These are phyloP conservation scores for Cichlasoma orientale DNA, from an alignment of 2,797 vertebrate genomes.

Conservation along the genomic window DNA sequence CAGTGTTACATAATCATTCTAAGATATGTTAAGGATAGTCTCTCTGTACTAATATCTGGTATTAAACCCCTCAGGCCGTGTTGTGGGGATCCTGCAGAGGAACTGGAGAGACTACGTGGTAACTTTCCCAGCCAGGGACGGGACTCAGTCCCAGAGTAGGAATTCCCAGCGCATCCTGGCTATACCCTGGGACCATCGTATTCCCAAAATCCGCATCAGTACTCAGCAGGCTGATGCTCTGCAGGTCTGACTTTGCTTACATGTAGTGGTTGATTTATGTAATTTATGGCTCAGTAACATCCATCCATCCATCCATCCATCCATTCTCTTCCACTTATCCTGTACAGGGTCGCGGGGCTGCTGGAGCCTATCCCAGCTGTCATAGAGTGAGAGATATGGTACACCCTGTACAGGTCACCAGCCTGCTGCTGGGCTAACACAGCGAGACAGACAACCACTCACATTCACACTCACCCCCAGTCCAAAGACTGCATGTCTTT, in stretches of 20 bases:
- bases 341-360: too few relatives aligned
- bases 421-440: too few relatives aligned
- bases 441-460: too few relatives aligned
- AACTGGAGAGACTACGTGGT: conserved; percentile 98
- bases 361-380: too few relatives aligned
- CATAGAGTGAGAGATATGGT: too few relatives aligned
- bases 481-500: too few relatives aligned
- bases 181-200: conserved; percentile 91
- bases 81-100: conserved; percentile 93
- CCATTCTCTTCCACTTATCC: too few relatives aligned
- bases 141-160: conserved; percentile 86
- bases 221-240: conserved; percentile 92
- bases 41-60: not conserved
- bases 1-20: not conserved
- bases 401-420: too few relatives aligned
- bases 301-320: too few relatives aligned
- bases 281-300: not conserved
- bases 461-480: too few relatives aligned
- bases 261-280: not conserved
- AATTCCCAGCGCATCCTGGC: conserved; percentile 90
- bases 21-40: not conserved
- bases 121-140: conserved; percentile 91
- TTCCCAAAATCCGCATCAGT: conserved; percentile 95
- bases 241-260: conserved; percentile 80
- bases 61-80: conserved; percentile 80